These are phyloP conservation scores for Hippolais icterina DNA, from an alignment of 2,113 vertebrate species.

Conservation along the genomic window DNA sequence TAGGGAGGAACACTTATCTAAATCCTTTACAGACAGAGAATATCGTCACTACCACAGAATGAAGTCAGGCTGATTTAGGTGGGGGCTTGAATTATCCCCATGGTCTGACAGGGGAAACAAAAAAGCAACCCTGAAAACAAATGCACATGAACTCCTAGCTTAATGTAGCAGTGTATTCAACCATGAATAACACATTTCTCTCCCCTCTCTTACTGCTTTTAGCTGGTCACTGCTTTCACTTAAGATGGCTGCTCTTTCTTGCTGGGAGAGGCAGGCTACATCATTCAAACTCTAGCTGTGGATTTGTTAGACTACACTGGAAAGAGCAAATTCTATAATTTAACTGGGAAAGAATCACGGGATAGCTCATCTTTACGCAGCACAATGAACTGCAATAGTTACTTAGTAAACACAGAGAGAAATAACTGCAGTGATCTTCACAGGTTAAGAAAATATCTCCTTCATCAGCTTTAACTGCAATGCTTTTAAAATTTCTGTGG, in stretches of 20 bases:
- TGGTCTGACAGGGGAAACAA: background rate
- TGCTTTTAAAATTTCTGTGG: background rate
- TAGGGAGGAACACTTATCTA: background rate
- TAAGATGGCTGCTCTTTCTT: background rate
- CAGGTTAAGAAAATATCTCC: background rate
- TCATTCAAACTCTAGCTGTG: background rate
- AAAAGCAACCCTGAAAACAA: background rate
- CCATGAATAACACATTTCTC: background rate
- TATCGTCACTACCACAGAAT: rapidly evolving
- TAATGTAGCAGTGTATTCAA: background rate
- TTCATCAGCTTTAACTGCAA: background rate
- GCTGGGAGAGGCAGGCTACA: background rate
- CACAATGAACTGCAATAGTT: background rate
- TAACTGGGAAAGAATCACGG: background rate
- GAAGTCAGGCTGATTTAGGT: background rate
- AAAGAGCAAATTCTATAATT: background rate
- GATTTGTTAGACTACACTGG: background rate
- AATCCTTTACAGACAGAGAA: background rate
- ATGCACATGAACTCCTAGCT: background rate
- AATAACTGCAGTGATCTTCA: background rate
- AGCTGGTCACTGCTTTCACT: background rate
- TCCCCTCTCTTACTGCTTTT: background rate
- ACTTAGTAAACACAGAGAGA: background rate
- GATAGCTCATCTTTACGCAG: background rate
- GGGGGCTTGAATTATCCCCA: background rate